Conservation (phyloP, 2,888 invertebrate genomes). For the Cephalotes varians region DNA sequence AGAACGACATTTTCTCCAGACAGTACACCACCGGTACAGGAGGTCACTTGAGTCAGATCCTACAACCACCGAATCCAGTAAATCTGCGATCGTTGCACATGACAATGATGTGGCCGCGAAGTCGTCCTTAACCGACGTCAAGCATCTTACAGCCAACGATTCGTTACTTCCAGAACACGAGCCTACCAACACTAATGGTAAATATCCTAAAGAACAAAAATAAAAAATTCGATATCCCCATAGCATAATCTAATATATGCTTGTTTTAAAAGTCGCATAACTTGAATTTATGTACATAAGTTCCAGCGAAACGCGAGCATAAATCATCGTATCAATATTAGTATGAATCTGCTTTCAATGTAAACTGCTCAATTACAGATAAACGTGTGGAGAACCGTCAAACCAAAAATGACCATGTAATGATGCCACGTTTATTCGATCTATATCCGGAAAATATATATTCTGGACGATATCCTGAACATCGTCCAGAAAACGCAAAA, state of each 20-base stretch:
- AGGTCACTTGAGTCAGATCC: slow-evolving; percentile 56
- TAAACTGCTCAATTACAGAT: slow-evolving; percentile 40
- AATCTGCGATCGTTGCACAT: neutral
- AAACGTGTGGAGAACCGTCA: slow-evolving; percentile 56
- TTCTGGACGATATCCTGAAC: neutral
- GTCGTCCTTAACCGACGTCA: slow-evolving; percentile 66
- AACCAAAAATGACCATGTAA: neutral
- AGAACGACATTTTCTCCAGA: slow-evolving; percentile 56
- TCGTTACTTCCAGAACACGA: slow-evolving; percentile 48
- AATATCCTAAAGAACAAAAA: neutral
- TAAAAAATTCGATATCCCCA: neutral
- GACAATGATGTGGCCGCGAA: slow-evolving; percentile 72
- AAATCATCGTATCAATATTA: neutral
- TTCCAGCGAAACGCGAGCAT: neutral
- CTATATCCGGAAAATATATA: slow-evolving; percentile 58
- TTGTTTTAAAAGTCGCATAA: neutral
- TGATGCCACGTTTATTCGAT: slow-evolving; percentile 31
- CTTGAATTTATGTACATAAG: neutral
- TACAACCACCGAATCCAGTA: slow-evolving; percentile 38
- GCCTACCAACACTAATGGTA: slow-evolving; percentile 30
- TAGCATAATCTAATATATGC: neutral
- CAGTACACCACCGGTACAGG: slow-evolving; percentile 57
- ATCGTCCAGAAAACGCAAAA: neutral
- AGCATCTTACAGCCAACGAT: slow-evolving; percentile 42
- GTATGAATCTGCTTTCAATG: neutral